Evolutionary conservation across 2,888 invertebrate species (phyloP).

Genomic region (Campoplex capitator): DNA sequence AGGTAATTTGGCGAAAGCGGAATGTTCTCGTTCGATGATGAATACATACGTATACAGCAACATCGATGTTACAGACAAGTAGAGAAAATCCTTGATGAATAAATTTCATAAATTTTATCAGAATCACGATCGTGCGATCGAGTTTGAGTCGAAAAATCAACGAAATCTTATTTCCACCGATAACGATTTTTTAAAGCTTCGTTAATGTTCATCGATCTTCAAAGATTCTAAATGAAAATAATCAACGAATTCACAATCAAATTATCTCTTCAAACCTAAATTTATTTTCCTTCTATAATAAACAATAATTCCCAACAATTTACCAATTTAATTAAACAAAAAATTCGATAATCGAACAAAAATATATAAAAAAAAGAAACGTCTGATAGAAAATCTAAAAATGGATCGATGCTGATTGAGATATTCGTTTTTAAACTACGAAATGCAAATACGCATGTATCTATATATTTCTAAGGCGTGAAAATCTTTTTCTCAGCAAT

Average conservation of each 20-base stretch:
- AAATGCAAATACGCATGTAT: not conserved
- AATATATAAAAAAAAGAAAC: not conserved
- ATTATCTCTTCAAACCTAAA: too few species aligned
- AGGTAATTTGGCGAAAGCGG: slow-evolving; percentile 49
- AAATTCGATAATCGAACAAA: not conserved
- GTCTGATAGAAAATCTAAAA: not conserved
- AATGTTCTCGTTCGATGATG: not conserved
- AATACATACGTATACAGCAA: not conserved
- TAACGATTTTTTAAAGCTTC: too few species aligned
- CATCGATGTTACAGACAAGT: too few species aligned
- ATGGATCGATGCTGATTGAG: not conserved
- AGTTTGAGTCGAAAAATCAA: too few species aligned
- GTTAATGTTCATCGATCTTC: too few species aligned
- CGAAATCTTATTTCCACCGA: too few species aligned
- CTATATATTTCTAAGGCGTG: not conserved
- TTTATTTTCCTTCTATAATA: not conserved
- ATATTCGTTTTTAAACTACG: not conserved
- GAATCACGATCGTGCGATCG: too few species aligned
- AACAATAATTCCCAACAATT: too few species aligned
- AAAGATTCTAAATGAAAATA: too few species aligned
- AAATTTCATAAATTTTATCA: too few species aligned
- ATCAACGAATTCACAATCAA: too few species aligned
- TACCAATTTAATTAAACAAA: not conserved
- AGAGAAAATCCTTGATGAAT: too few species aligned
- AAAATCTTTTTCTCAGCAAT: slow-evolving; percentile 20